phyloP scores from a whole-genome alignment of 2,797 vertebrate genomes.

The Pseudochromis fuscus region DNA sequence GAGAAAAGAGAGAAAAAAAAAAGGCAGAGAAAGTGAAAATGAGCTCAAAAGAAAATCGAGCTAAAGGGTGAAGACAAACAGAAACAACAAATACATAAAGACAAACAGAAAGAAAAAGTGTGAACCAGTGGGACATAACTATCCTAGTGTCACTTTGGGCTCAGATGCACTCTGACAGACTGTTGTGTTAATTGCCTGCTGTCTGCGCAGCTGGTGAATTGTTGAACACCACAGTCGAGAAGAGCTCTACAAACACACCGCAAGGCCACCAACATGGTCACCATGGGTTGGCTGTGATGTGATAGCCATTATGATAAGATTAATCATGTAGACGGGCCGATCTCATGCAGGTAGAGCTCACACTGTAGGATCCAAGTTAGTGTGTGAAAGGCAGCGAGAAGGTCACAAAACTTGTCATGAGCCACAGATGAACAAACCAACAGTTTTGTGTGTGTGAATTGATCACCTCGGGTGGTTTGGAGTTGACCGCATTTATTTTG shows the following conservation, averaged over 20 bases:
- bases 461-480: slow-evolving; percentile 72
- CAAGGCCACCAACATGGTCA: slow-evolving; percentile 31
- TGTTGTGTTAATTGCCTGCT: slow-evolving; percentile 66
- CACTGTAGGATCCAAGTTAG: background rate
- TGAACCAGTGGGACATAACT: slow-evolving; percentile 21
- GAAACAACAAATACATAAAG: background rate
- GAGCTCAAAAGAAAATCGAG: background rate
- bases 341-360: slow-evolving; percentile 18
- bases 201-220: slow-evolving; percentile 62
- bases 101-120: slow-evolving; percentile 27
- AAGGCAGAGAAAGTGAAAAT: slow-evolving; percentile 14
- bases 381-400: slow-evolving; percentile 9
- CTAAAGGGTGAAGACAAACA: slow-evolving; percentile 6
- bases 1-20: background rate
- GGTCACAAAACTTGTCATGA: slow-evolving; percentile 21
- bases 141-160: slow-evolving; percentile 16
- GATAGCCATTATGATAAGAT: background rate
- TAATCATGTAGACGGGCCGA: background rate
- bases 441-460: too few species aligned
- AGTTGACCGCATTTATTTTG: slow-evolving; percentile 68
- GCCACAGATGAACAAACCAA: too few species aligned
- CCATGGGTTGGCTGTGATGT: slow-evolving; percentile 10
- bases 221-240: slow-evolving; percentile 39
- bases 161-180: slow-evolving; percentile 51
- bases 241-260: slow-evolving; percentile 26